Conservation (phyloP, 2,797 vertebrate genomes). For the Steatocranus sp. region DNA sequence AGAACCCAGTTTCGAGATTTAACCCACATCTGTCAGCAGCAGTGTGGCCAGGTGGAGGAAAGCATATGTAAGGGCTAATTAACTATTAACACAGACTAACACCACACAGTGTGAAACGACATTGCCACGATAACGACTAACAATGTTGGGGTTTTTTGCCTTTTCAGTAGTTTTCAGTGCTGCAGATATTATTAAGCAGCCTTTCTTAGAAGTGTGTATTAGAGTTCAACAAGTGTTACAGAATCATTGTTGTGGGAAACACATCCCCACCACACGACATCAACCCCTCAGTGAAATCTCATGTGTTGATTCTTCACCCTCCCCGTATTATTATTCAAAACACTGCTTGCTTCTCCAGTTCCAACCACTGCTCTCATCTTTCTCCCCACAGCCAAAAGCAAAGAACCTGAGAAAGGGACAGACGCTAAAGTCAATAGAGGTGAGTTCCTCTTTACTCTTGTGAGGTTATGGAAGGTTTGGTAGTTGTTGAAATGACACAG, state of each 20-base stretch:
- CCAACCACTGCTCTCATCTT: conserved; percentile 25
- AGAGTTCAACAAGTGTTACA: not conserved
- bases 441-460: conserved; percentile 61
- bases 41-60: not conserved
- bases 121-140: not conserved
- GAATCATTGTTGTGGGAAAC: not conserved
- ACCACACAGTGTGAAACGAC: not conserved
- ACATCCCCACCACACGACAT: not conserved
- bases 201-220: not conserved
- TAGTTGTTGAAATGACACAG: not conserved
- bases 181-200: not conserved
- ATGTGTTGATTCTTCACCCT: not conserved
- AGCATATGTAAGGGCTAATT: not conserved
- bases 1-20: not conserved
- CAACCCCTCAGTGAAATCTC: not conserved
- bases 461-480: not conserved
- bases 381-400: conserved; percentile 88
- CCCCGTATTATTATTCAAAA: conserved; percentile 19
- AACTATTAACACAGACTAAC: not conserved
- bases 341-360: not conserved
- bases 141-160: not conserved
- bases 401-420: conserved; percentile 86
- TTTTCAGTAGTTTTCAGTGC: not conserved
- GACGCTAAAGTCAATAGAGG: conserved; percentile 86
- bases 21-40: not conserved